Conservation (phyloP, 2,888 invertebrate species). For the Magallana nippona region DNA sequence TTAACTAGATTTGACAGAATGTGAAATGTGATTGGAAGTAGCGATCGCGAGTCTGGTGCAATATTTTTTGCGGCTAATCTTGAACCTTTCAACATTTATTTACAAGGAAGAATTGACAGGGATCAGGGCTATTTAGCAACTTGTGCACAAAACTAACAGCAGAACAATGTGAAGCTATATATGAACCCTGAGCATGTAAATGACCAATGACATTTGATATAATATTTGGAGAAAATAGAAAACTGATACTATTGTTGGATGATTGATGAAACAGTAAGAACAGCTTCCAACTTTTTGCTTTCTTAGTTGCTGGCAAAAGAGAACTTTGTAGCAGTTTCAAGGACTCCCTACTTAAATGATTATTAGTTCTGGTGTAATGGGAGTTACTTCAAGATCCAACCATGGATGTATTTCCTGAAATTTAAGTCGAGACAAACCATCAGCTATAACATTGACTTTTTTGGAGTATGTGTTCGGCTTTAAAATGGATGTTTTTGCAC, state of each 20-base stretch:
- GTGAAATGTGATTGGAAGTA: background rate
- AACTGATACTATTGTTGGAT: background rate
- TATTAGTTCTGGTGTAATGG: background rate
- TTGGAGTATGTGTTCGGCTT: background rate
- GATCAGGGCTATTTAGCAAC: background rate
- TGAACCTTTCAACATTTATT: background rate
- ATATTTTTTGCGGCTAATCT: background rate
- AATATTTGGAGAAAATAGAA: background rate
- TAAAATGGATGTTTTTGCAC: too few species aligned
- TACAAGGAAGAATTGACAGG: background rate
- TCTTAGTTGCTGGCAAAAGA: background rate
- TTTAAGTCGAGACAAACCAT: conserved; percentile 7
- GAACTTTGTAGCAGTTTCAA: background rate
- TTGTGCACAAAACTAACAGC: conserved; percentile 8
- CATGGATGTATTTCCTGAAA: conserved; percentile 1
- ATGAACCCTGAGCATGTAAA: background rate
- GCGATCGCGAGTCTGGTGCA: background rate
- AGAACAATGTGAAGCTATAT: background rate
- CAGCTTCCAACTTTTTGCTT: background rate
- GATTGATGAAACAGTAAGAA: background rate
- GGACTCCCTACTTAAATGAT: background rate
- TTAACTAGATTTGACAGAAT: background rate
- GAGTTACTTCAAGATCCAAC: background rate
- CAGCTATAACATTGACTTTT: background rate
- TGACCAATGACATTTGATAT: background rate